Conservation (phyloP, 2,888 invertebrate species). For the Diarsia rubi region DNA sequence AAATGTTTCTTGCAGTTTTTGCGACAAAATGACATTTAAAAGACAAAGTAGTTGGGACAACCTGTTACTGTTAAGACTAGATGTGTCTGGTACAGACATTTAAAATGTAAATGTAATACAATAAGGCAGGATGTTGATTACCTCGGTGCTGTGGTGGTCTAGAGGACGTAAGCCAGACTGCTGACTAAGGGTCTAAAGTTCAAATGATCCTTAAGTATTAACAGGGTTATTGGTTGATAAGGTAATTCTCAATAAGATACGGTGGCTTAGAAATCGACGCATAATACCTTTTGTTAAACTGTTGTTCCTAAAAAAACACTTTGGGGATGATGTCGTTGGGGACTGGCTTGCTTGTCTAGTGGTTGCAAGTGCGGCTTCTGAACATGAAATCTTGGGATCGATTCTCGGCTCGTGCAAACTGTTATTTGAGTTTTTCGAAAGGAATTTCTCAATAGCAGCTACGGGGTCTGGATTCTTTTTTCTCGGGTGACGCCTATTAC, state of each 20-base stretch:
- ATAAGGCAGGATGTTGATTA: conserved; percentile 45
- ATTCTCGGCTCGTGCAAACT: no score
- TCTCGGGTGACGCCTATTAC: no score
- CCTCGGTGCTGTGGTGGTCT: neutral
- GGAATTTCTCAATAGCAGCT: no score
- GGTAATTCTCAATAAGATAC: neutral
- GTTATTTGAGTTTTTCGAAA: no score
- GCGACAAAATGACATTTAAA: conserved; percentile 45
- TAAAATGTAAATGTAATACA: conserved; percentile 45
- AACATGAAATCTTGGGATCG: no score
- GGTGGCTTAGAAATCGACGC: neutral
- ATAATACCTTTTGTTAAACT: neutral
- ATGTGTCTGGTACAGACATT: conserved; percentile 30
- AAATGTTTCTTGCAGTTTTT: conserved; percentile 34
- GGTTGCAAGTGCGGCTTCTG: no score
- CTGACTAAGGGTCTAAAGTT: neutral
- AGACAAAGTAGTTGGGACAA: conserved; percentile 32
- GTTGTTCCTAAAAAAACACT: no score
- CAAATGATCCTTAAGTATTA: neutral
- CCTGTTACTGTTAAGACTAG: neutral
- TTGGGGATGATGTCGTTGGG: no score
- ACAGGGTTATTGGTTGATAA: neutral
- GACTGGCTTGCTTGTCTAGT: no score
- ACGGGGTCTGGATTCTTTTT: no score
- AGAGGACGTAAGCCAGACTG: neutral